Conservation (phyloP, 2,797 vertebrate genomes). For the Myotis findleyi region DNA sequence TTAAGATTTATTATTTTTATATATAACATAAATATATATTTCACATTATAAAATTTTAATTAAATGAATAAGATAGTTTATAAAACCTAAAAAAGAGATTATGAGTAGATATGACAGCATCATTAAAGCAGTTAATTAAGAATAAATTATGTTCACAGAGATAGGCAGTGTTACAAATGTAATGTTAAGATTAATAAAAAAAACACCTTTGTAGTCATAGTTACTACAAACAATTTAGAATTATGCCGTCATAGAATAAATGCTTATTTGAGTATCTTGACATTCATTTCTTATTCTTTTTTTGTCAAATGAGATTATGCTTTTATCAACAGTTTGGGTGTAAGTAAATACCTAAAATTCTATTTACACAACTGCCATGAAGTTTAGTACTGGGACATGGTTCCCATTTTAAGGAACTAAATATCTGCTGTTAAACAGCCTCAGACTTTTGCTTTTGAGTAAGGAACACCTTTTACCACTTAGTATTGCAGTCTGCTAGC, state of each 20-base stretch:
- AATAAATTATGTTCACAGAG: neutral
- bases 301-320: conserved; percentile 13
- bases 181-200: conserved; percentile 55
- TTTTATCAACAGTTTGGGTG: neutral
- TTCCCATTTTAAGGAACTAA: conserved; percentile 31
- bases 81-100: neutral
- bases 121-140: neutral
- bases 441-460: neutral
- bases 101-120: neutral
- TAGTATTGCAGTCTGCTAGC: neutral
- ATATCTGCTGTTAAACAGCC: neutral
- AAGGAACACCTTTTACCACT: neutral
- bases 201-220: neutral
- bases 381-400: neutral
- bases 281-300: neutral
- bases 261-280: neutral
- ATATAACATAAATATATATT: neutral
- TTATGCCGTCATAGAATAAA: conserved; percentile 15
- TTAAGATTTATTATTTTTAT: neutral
- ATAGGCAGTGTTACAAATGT: neutral
- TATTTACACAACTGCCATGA: neutral
- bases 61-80: neutral
- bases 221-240: conserved; percentile 26
- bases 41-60: neutral
- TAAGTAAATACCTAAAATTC: neutral